These are phyloP conservation scores for Eucera pruinosa DNA, from an alignment of 2,888 invertebrate genomes.

Conservation along the genomic window DNA sequence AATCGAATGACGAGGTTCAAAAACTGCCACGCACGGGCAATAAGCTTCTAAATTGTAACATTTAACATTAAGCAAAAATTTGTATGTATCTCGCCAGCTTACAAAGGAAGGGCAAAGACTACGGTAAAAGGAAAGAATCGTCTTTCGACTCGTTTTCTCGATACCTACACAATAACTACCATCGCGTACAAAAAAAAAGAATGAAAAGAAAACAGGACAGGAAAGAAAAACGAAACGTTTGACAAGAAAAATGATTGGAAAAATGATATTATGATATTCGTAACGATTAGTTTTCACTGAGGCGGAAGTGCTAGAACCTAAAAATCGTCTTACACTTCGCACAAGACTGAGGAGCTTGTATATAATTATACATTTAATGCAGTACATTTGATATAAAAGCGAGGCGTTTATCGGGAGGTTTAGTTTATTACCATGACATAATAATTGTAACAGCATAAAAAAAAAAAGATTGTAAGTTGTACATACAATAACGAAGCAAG, in stretches of 20 bases:
- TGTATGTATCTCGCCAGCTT: conserved; percentile 13
- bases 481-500: conserved; percentile 57
- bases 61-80: too few relatives aligned
- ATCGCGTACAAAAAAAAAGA: conserved; percentile 15
- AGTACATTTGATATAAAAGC: conserved; percentile 69
- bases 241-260: conserved; percentile 8
- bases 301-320: conserved; percentile 40
- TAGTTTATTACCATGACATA: conserved; percentile 53
- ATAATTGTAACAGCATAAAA: conserved; percentile 40
- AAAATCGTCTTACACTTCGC: conserved; percentile 60
- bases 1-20: background rate
- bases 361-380: conserved; percentile 66
- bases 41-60: conserved; percentile 38
- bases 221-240: background rate
- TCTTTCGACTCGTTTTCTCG: conserved; percentile 37
- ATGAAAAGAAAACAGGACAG: background rate
- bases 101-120: conserved; percentile 3
- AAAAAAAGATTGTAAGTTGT: conserved; percentile 54
- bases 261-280: conserved; percentile 20
- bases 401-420: conserved; percentile 50
- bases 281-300: conserved; percentile 46
- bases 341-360: conserved; percentile 77
- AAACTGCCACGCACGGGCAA: conserved; percentile 50
- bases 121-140: background rate
- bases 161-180: background rate